Base-by-base conservation (phyloP, 2,888 invertebrate genomes). In the Pheosia gnoma region DNA sequence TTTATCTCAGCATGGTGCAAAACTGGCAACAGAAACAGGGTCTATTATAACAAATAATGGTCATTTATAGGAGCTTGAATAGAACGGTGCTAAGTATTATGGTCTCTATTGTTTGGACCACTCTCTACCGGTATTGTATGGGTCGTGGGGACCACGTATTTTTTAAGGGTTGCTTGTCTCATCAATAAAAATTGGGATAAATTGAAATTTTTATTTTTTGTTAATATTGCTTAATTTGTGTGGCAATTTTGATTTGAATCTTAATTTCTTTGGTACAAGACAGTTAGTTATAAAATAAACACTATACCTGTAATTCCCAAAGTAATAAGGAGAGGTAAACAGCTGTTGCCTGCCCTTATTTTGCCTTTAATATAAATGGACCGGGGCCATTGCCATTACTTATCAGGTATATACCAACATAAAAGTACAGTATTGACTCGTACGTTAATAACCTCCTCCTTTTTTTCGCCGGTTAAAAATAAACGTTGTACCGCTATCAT, bases 81-180 rank as follows among this genome's bases (percentile, higher is more conserved):
- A 36, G 57, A 67, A 66, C 67, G 70, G 71, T 73, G 72, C 65
- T 75, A 66, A 75, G 71, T 60, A 65, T 65, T 74, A 71, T 65
- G 67, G 69, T 67, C 64, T 11, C 77, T 63, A 77, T 77, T 77
- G 77, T 77, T 77, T 71, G 67, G 65, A 55, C 62, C 66, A 13
- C 57, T 56, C 55, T 45, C 13, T 56, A 59, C 58, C 60, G 61
- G 66, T 66, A 64, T 68, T 37, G 54, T 62, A 41, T 62, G 71
- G 66, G 69, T 70, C 62, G 64, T 63, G 62, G 59, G 57, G 64
- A 72, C 72, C 75, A 77, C 77, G 77, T 77, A 77, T 77, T 70
- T 61, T 57, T 49, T 77, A 71, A 75, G 63, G 72, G 38, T 51
- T 2, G 4, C 3, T 45, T 10, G 4, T 37, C 53, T 65, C 60